Percentiles rank a stretch among this genome's conserved stretches.
These are phyloP conservation scores for Pollimyrus isidori DNA, from an alignment of 2,113 vertebrate species.

Conservation along the genomic window DNA sequence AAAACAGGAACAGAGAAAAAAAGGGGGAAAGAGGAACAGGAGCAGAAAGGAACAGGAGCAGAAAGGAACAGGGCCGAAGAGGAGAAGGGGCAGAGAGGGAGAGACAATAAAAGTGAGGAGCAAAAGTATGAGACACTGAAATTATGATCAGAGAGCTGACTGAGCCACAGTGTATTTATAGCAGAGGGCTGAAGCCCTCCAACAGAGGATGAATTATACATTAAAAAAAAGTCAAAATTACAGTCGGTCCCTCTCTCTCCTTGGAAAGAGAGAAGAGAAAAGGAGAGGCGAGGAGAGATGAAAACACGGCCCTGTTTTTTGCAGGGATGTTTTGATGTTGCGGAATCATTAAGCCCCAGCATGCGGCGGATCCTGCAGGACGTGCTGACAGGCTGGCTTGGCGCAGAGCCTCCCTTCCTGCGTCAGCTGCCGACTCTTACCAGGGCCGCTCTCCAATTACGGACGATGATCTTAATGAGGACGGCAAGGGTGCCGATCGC, in stretches of 20 bases:
- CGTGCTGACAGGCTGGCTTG: neutral
- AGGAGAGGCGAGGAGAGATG: constrained; percentile 10
- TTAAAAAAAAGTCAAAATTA: constrained; percentile 29
- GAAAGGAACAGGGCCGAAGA: neutral
- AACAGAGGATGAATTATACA: constrained; percentile 36
- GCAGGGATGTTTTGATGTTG: constrained; percentile 36
- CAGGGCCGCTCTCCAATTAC: constrained; percentile 33
- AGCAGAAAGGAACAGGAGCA: neutral
- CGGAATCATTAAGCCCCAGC: constrained; percentile 42
- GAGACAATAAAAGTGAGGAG: neutral
- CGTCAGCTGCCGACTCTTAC: constrained; percentile 7
- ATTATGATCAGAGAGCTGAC: constrained; percentile 28
- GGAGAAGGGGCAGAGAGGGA: neutral
- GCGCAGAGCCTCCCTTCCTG: neutral
- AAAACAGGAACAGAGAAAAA: neutral
- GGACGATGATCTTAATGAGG: constrained; percentile 11
- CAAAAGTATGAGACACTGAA: constrained; percentile 5
- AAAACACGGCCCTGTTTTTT: constrained; percentile 17
- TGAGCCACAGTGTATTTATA: constrained; percentile 30
- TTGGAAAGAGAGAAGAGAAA: neutral
- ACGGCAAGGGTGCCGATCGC: neutral
- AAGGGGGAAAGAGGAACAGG: neutral
- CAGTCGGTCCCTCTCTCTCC: constrained; percentile 13
- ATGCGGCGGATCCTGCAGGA: neutral
- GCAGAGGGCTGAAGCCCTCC: constrained; percentile 19